These are phyloP conservation scores for Triops longicaudatus DNA, from an alignment of 1,140 invertebrate genomes.

Conservation along the genomic window DNA sequence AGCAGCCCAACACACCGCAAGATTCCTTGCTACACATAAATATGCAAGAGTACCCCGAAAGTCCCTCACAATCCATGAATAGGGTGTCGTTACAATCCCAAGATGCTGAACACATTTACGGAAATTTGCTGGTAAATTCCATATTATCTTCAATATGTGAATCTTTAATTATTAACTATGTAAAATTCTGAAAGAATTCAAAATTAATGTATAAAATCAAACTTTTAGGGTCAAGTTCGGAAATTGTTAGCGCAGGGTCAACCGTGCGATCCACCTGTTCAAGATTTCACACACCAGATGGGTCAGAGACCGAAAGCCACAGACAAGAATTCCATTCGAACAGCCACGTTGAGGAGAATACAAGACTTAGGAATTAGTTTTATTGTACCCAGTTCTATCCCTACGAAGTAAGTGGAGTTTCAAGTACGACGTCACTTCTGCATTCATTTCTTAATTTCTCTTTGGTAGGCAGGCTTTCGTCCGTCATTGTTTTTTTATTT, in stretches of 20 bases:
- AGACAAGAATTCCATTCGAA: neutral
- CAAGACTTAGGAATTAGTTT: slow-evolving; percentile 28
- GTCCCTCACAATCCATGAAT: neutral
- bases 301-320: neutral
- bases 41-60: slow-evolving; percentile 26
- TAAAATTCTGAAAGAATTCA: too few species aligned
- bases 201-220: neutral
- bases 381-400: neutral
- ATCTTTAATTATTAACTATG: too few species aligned
- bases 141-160: neutral
- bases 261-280: neutral
- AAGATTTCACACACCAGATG: neutral
- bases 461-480: too few species aligned
- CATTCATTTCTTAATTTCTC: neutral
- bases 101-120: neutral
- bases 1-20: slow-evolving; percentile 25
- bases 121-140: slow-evolving; percentile 2
- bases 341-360: slow-evolving; percentile 18
- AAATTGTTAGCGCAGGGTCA: neutral
- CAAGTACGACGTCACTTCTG: neutral
- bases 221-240: slow-evolving; percentile 10
- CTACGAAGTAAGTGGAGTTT: neutral
- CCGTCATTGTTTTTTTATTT: too few species aligned
- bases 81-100: neutral
- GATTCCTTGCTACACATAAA: slow-evolving; percentile 21